Base-by-base conservation (phyloP, 2,113 vertebrate genomes). In the Pagrus major region DNA sequence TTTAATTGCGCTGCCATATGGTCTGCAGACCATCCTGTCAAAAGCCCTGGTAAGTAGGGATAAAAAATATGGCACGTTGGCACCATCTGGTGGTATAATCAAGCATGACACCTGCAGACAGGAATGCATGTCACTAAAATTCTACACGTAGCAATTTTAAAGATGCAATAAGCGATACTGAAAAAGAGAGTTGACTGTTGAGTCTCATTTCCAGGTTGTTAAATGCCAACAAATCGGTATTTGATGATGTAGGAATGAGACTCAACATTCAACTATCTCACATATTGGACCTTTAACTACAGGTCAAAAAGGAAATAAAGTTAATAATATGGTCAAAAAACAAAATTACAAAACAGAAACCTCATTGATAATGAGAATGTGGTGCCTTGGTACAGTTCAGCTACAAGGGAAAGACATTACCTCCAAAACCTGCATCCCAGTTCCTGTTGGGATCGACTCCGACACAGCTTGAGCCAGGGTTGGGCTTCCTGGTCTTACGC, bases 371-470 rank as follows among this genome's bases (percentile, higher is more conserved):
- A 56, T n/a, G 9, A 15, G 33, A 23, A 31, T 21, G 10, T 33
- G 12, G 4, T 10, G 16, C 10, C 25, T 29, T 20, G n/a, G 5
- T 59, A 35, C 3, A 11, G 31, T 31, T 46, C 11, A 60, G 10
- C 11, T 35, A 4, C 1, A 52, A 3, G 7, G 0, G 23, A 44
- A 39, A 47, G 9, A 29, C 4, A 7, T 86, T 93, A 98, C 97
- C 95, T 96, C 96, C 97, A 83, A 97, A 99, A 0, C 95, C 96
- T 0, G 94, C 93, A 0, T 95, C 95, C 96, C 96, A 98, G 71
- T 98, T 98, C 44, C 97, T 89, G 94, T 98, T 99, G 83, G 97
- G 96, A 67, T 99, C 97, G 15, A 97, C 96, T 0, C 97, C 97
- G 0, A 94, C 15, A 21, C 97, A 98, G 47, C 0, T 52, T 2